These are phyloP conservation scores for Chionomys nivalis DNA, from an alignment of 2,113 vertebrate species.

Conservation along the genomic window DNA sequence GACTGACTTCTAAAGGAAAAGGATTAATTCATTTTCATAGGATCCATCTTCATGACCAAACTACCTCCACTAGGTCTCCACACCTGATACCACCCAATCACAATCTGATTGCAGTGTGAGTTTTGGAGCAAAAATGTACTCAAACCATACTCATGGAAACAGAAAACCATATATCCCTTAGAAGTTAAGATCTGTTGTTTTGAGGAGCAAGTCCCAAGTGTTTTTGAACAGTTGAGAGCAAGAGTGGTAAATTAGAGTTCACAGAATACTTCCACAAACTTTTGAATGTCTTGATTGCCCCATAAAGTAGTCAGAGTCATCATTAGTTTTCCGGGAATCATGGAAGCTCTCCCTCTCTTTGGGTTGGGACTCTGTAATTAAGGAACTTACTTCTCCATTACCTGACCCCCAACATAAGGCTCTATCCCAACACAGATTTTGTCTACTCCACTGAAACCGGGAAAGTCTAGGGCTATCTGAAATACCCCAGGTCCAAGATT, in stretches of 20 bases:
- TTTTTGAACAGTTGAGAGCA: neutral
- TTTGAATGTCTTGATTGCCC: neutral
- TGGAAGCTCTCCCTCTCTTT: neutral
- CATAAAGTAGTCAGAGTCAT: neutral
- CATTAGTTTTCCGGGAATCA: neutral
- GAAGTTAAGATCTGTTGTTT: neutral
- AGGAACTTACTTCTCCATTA: neutral
- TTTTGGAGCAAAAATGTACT: neutral
- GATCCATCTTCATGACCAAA: neutral
- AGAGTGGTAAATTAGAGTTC: neutral
- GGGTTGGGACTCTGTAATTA: neutral
- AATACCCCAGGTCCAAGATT: neutral
- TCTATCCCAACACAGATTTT: no score
- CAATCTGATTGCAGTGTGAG: neutral
- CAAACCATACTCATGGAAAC: neutral
- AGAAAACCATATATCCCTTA: neutral
- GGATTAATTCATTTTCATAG: neutral
- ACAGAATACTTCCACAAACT: neutral
- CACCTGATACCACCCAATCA: neutral
- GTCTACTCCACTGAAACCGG: rapidly evolving
- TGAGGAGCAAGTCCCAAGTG: neutral
- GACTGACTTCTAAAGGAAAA: neutral
- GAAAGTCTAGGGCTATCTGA: neutral
- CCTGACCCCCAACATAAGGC: neutral
- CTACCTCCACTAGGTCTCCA: neutral